Conservation (phyloP, 2,888 invertebrate genomes). For the Idaea straminata region DNA sequence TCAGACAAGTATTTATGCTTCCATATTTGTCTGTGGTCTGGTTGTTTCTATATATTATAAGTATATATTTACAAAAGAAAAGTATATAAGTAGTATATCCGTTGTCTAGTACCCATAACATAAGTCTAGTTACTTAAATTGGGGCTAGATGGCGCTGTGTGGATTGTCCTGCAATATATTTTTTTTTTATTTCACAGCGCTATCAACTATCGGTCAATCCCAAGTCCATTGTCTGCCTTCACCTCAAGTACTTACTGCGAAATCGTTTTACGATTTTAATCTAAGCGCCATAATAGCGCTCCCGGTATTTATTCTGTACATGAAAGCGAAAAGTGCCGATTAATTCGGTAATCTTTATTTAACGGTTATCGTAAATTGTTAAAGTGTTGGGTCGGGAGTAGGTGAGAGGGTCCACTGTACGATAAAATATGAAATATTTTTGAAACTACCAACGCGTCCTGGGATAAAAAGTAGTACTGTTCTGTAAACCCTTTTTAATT, state of each 20-base stretch:
- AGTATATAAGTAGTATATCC: no score
- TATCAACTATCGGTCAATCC: slow-evolving; percentile 30
- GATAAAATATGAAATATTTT: neutral
- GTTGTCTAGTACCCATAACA: no score
- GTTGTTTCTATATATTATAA: no score
- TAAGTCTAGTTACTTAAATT: no score
- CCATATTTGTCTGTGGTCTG: no score
- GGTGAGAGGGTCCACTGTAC: neutral
- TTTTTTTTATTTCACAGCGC: no score
- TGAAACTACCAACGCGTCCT: neutral
- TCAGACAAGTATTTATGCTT: no score
- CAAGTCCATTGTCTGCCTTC: slow-evolving; percentile 37
- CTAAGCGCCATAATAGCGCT: slow-evolving; percentile 44
- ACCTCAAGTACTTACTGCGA: slow-evolving; percentile 41
- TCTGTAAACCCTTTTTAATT: no score
- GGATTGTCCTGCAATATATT: no score
- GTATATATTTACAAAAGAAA: no score
- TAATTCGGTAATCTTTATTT: slow-evolving; percentile 62
- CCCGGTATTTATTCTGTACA: slow-evolving; percentile 29
- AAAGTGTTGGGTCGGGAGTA: slow-evolving; percentile 14
- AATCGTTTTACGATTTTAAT: slow-evolving; percentile 63
- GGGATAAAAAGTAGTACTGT: no score
- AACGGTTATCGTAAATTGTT: slow-evolving; percentile 45
- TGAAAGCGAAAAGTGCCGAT: slow-evolving; percentile 46
- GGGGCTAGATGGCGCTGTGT: no score